phyloP scores from a whole-genome alignment of 2,113 vertebrate species.

The Cinclus cinclus region DNA sequence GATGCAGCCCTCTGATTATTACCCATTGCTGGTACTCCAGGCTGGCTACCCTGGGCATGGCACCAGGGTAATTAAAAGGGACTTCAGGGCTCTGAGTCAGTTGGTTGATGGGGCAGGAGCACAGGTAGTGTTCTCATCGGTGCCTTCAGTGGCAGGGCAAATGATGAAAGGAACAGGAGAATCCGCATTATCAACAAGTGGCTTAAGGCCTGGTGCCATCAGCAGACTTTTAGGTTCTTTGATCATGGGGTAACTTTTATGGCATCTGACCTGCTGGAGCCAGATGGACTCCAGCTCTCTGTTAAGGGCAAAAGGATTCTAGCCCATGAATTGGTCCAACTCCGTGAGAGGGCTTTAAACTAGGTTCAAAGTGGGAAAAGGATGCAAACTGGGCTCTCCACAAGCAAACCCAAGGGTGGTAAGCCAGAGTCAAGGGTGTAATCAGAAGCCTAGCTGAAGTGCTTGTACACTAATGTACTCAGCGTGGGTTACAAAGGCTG shows the following conservation, averaged over 20 bases:
- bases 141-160: not conserved
- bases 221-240: not conserved
- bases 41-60: too few relatives aligned
- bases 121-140: too few relatives aligned
- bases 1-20: too few relatives aligned
- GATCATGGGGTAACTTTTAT: not conserved
- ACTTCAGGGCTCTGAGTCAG: too few relatives aligned
- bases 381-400: not conserved
- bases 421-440: not conserved
- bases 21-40: too few relatives aligned
- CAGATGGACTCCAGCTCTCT: not conserved
- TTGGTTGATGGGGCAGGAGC: too few relatives aligned
- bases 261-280: not conserved
- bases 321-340: accelerated
- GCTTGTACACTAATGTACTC: not conserved
- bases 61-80: too few relatives aligned
- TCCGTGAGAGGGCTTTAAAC: not conserved
- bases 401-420: not conserved
- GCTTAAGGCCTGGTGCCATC: not conserved
- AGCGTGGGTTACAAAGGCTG: not conserved
- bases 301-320: not conserved
- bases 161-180: not conserved
- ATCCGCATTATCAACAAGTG: not conserved
- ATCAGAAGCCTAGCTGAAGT: not conserved
- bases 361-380: not conserved